Evolutionary conservation across 2,797 vertebrate species (phyloP), one percentile per base, ranked within the genome.

Genomic region (Diplodus puntazzo): DNA sequence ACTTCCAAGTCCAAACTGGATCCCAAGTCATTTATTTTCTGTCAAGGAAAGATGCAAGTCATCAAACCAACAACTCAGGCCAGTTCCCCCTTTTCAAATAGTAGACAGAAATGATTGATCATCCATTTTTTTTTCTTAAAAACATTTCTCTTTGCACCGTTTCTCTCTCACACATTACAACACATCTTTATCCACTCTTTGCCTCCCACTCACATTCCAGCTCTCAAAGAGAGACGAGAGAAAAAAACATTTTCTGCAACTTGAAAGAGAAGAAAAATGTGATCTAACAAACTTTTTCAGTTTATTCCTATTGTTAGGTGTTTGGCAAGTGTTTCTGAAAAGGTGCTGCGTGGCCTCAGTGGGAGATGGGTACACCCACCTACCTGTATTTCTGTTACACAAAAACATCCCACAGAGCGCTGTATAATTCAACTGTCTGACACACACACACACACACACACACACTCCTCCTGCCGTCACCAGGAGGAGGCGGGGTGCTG

Each of bases 401-500:
- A 58, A 3, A 50, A 50, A 71, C 49, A 66, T 18, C 16, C 58
- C 20, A 57, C n/a, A 39, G 21, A 39, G 20, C 1, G 13, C 25
- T 34, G 23, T 67, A 13, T 67, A 79, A 71, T 52, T 17, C 9
- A 69, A 60, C 17, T 20, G 57, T 59, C 45, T n/a, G 0, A n/a
- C 50, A 18, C 39, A 13, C 18, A 4, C 16, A 11, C 71, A 52
- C 69, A 49, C 23, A 20, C 34, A 34, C 71, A 55, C 69, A 52
- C 65, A 57, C 73, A 23, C 73, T 75, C 25, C 57, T 77, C 52
- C 9, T 87, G 76, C 75, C 89, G 85, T 93, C 93, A 92, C 75
- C 14, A 49, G 53, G 25, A 84, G 87, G 89, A 93, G 95, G 94
- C 89, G 86, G 81, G 76, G 80, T 75, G 79, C 61, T 21, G 23